A percentile compares a stretch with the other conserved stretches of the same genome.
Evolutionary conservation across 2,888 invertebrate genomes (phyloP).

Genomic region (Camptogramma bilineatum): DNA sequence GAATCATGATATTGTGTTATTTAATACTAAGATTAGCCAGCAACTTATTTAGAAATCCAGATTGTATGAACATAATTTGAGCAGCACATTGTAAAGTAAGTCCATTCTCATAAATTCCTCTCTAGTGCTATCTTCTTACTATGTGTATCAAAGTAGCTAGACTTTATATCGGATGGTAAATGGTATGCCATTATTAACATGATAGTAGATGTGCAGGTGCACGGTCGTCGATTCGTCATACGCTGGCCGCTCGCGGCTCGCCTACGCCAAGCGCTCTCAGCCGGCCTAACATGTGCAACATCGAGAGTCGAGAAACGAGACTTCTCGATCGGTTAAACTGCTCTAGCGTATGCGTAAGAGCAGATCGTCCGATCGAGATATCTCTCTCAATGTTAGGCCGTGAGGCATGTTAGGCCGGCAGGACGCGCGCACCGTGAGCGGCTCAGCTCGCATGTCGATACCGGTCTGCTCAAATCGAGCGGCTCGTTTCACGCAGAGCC

Average conservation of each 20-base stretch:
- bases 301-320: too few species aligned
- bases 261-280: conserved; percentile 13
- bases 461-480: too few species aligned
- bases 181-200: conserved; percentile 53
- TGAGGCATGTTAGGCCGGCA: too few species aligned
- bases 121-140: conserved; percentile 14
- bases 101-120: conserved; percentile 9
- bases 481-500: too few species aligned
- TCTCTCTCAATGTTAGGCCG: too few species aligned
- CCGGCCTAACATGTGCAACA: too few species aligned
- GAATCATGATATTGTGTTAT: conserved; percentile 20
- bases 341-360: too few species aligned
- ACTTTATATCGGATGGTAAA: conserved; percentile 42
- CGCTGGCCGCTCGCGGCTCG: conserved; percentile 39
- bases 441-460: too few species aligned
- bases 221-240: conserved; percentile 36
- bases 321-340: too few species aligned
- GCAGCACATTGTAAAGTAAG: conserved; percentile 5
- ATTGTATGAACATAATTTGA: conserved; percentile 7
- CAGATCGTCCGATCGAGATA: too few species aligned
- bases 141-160: conserved; percentile 25
- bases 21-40: conserved; percentile 15
- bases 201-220: conserved; percentile 56
- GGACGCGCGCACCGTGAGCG: conserved; percentile 31
- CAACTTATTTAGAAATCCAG: conserved; percentile 4